Evolutionary conservation across 2,888 invertebrate genomes (phyloP).

Genomic region (Leuctra nigra): DNA sequence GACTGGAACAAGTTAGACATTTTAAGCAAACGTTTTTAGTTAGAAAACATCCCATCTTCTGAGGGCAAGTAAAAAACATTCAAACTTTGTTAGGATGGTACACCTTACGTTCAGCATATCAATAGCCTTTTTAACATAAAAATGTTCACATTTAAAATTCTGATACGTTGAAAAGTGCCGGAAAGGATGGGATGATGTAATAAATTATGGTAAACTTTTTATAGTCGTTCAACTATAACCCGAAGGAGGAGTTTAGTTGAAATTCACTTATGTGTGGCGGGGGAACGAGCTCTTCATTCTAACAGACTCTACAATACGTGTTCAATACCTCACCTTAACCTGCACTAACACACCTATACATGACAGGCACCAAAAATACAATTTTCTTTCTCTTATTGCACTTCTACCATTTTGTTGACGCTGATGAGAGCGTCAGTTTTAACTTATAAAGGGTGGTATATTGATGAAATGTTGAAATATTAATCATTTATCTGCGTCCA

Average conservation of each 20-base stretch:
- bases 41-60: not conserved
- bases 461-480: no score
- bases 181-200: slow-evolving; percentile 6
- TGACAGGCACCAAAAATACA: no score
- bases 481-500: no score
- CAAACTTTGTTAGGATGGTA: slow-evolving; percentile 13
- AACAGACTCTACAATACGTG: no score
- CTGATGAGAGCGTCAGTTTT: no score
- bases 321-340: no score
- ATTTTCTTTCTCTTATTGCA: no score
- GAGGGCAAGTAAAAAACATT: slow-evolving; percentile 5
- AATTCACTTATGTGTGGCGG: slow-evolving; percentile 16
- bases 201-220: slow-evolving; percentile 13
- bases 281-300: no score
- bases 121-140: slow-evolving; percentile 18
- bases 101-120: slow-evolving; percentile 14
- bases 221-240: slow-evolving; percentile 3
- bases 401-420: no score
- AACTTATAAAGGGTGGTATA: no score
- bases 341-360: no score
- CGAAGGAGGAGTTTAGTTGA: not conserved
- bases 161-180: slow-evolving; percentile 14
- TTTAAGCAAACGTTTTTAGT: slow-evolving; percentile 10
- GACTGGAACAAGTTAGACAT: slow-evolving; percentile 6
- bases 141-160: slow-evolving; percentile 17